Evolutionary conservation across 2,113 vertebrate species (phyloP), one percentile per base, ranked within the genome.

Genomic region (Hyperopisus bebe): DNA sequence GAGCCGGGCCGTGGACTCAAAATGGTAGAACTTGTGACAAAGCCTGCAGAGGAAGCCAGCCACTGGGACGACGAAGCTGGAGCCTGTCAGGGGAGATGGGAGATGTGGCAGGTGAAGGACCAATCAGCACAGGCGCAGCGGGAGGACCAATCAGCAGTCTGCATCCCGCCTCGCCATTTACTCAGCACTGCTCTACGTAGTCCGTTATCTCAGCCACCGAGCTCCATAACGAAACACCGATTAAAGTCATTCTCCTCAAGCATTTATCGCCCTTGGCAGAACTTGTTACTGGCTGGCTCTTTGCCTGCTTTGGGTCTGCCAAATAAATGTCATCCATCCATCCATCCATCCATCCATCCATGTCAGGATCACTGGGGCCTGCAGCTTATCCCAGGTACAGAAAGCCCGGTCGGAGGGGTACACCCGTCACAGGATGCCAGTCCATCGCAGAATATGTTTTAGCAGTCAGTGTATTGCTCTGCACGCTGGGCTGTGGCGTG

Each of bases 1-100:
- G 90, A 96, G 95, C 93, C 95, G 95, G 9, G 96, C 96, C 88
- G 95, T 96, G 0, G 96, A 96, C 95, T 96, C 97, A 92, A 94
- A 95, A 91, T 97, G 96, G 94, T 97, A 99, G 95, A 99, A 99
- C 95, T 97, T 98, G 92, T 95, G 97, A 92, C 98, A 99, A 90
- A 98, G 92, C 90, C 94, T 97, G 95, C 98, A 99, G 91, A 98
- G 94, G 88, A 97, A 98, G 88, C 98, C 98, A 91, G 95, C 95
- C 88, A 97, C 97, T 0, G 98, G 98, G 91, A 98, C 96, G 94
- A 99, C 96, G 93, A 97, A 97, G 92, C 96, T 95, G 93, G 95
- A 94, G 91, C 98, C 98, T 99, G 95, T 77, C 8, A 46, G 88
- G 39, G 5, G 86, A 50, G 51, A 62, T 7, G 17, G 31, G 17